These are phyloP conservation scores for Romanogobio albipinnatus DNA, from an alignment of 2,113 vertebrate species.

Conservation along the genomic window DNA sequence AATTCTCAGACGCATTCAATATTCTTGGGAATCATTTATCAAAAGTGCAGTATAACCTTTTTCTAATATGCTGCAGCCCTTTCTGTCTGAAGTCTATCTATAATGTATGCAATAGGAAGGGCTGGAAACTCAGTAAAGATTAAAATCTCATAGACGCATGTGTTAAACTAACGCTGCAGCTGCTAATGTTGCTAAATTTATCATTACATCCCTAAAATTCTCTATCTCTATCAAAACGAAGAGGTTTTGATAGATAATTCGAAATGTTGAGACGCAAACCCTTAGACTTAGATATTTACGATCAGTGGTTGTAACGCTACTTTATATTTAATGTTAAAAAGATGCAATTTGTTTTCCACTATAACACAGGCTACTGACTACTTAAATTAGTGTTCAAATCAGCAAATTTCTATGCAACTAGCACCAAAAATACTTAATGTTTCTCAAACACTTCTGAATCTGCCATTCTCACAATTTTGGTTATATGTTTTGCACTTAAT, in stretches of 20 bases:
- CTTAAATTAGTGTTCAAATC: neutral
- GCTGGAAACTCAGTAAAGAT: constrained; percentile 43
- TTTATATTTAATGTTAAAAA: neutral
- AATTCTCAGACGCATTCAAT: constrained; percentile 47
- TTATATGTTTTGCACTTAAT: constrained; percentile 2
- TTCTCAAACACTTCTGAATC: neutral
- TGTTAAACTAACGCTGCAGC: constrained; percentile 53
- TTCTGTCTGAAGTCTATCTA: constrained; percentile 19
- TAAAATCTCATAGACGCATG: constrained; percentile 41
- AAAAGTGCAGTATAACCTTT: constrained; percentile 46
- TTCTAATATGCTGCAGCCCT: constrained; percentile 48
- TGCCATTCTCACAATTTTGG: constrained; percentile 15
- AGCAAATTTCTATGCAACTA: neutral
- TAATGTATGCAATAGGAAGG: constrained; percentile 38
- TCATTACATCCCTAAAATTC: constrained; percentile 42
- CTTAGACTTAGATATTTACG: constrained; percentile 34
- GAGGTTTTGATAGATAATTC: constrained; percentile 40
- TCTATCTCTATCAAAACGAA: constrained; percentile 37
- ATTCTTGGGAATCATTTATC: constrained; percentile 50
- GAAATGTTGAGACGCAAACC: constrained; percentile 39
- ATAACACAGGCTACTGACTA: neutral
- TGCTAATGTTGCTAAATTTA: constrained; percentile 53
- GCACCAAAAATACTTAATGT: neutral
- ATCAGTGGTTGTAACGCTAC: neutral
- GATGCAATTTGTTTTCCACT: neutral